Evolutionary conservation across 1,140 invertebrate species (phyloP), one percentile per base, ranked within the genome.

Genomic region (Parapsyche elsis): DNA sequence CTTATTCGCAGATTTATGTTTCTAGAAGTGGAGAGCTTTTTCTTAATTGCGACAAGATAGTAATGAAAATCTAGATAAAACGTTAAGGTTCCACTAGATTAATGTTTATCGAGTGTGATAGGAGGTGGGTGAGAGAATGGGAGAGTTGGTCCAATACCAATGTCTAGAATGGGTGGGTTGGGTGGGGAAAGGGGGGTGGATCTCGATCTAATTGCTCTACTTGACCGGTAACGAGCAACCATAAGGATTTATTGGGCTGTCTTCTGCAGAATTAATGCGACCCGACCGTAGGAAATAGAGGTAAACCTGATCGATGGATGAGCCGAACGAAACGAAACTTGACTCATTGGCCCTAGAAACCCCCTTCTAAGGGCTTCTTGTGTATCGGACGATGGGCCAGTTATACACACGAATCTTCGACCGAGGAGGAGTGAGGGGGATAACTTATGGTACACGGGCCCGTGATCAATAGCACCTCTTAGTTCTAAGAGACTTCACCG

Each of bases 131-230:
- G 53, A 9, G 7, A 5, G 53, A 16, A 16, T 4, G n/a, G 7
- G 53, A 5, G 53, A 5, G 53, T 59, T 16, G 53, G 53, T 7
- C n/a, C n/a, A 16, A 16, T 10, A 59, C 16, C n/a, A 7, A 38
- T 38, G 30, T 7, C 30, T 7, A 38, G 30, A 38, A 38, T 38
- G 30, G 7, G 30, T 1, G 30, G 30, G 30, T 38, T 38, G 30
- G 30, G 30, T 1, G 30, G 30, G 30, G 30, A 38, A 7, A 4
- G 59, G 19, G 74, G 53, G 46, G 30, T 21, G 57, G 57, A 61
- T 77, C 75, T 77, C 75, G 49, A 77, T 77, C 75, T 77, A 77
- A 77, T 77, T 77, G 75, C 75, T 77, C 75, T 77, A 77, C 75
- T 77, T 77, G 75, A 77, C 75, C 75, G 75, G 75, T 77, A 77